phyloP scores from a whole-genome alignment of 1,140 invertebrate genomes.

The Gyrodactylus salaris region DNA sequence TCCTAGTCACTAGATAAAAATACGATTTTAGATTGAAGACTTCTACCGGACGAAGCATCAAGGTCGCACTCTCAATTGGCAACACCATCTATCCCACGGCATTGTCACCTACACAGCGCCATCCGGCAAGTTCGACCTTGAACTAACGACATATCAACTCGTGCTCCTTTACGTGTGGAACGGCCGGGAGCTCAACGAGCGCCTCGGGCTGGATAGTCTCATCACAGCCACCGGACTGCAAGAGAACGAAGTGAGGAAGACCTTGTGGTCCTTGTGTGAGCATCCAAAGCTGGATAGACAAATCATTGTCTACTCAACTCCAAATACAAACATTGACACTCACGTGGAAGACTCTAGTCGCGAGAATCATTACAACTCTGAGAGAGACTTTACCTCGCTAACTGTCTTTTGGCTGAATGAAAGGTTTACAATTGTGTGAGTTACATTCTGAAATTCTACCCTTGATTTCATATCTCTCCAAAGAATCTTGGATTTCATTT shows the following conservation, averaged over 20 bases:
- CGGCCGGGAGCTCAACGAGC: slow-evolving; percentile 42
- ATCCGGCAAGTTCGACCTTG: slow-evolving; percentile 70
- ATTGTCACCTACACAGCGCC: slow-evolving; percentile 49
- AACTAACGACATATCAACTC: slow-evolving; percentile 98
- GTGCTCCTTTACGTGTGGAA: slow-evolving; percentile 97
- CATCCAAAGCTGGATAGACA: slow-evolving; percentile 81
- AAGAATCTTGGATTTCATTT: background rate
- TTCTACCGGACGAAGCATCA: slow-evolving; percentile 44
- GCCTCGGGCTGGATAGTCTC: slow-evolving; percentile 69
- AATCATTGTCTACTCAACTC: slow-evolving; percentile 41
- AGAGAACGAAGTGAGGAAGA: slow-evolving; percentile 63
- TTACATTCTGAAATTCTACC: slow-evolving; percentile 11
- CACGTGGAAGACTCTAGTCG: too few species aligned
- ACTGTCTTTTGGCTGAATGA: slow-evolving; percentile 84
- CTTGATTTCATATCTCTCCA: background rate
- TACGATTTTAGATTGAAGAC: slow-evolving; percentile 34
- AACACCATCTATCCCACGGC: slow-evolving; percentile 97
- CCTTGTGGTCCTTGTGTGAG: slow-evolving; percentile 80
- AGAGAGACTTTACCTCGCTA: slow-evolving; percentile 54
- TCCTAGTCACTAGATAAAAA: too few species aligned
- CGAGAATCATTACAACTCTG: background rate
- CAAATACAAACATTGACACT: slow-evolving; percentile 40
- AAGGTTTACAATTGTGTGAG: slow-evolving; percentile 49
- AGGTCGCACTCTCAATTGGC: slow-evolving; percentile 91
- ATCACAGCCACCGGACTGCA: slow-evolving; percentile 74